Conservation (phyloP, 2,797 vertebrate species). For the Eulemur albifrons region DNA sequence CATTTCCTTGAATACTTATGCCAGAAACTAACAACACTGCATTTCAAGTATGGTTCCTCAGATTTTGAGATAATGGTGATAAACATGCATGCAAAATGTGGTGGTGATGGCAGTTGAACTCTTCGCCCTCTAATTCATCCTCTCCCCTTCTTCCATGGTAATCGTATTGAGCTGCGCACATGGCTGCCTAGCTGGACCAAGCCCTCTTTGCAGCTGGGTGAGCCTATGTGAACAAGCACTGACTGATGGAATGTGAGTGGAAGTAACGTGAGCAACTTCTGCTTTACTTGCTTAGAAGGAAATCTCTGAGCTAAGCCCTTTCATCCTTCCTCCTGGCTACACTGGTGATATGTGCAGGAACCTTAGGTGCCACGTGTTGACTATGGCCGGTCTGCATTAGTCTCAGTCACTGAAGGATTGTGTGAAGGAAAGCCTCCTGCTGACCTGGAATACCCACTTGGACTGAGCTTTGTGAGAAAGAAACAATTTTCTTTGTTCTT, state of each 20-base stretch:
- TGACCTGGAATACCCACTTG: neutral
- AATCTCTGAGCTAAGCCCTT: neutral
- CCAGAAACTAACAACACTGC: neutral
- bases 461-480: neutral
- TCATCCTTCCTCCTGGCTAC: neutral
- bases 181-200: neutral
- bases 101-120: neutral
- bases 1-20: neutral
- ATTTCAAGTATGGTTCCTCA: neutral
- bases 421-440: neutral
- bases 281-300: neutral
- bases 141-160: neutral
- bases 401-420: neutral
- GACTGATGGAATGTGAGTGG: neutral
- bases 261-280: neutral
- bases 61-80: neutral
- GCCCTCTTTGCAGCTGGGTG: neutral
- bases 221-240: neutral
- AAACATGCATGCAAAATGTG: neutral
- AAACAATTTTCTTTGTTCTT: neutral
- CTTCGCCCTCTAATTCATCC: neutral
- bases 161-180: neutral
- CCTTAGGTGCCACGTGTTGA: neutral
- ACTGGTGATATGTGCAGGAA: neutral
- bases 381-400: neutral